These are phyloP conservation scores for Chrysina gloriosa DNA, from an alignment of 2,888 invertebrate genomes.

Conservation along the genomic window DNA sequence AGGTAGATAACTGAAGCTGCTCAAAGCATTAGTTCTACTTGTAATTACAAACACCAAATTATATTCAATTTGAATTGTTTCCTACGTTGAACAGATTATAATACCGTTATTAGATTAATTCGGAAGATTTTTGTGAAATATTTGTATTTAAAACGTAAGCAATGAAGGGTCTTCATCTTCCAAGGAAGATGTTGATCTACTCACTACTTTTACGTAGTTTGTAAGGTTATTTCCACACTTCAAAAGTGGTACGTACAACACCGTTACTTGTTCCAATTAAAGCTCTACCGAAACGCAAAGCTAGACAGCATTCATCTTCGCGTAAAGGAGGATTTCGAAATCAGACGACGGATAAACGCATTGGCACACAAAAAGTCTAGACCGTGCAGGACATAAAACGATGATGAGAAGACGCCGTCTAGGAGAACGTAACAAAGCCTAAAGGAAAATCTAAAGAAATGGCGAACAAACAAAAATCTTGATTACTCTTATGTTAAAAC, in stretches of 20 bases:
- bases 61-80: too few relatives aligned
- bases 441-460: conserved; percentile 44
- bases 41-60: too few relatives aligned
- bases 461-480: conserved; percentile 57
- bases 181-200: too few relatives aligned
- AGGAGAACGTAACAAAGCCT: conserved; percentile 23
- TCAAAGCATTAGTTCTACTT: too few relatives aligned
- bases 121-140: too few relatives aligned
- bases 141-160: too few relatives aligned
- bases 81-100: too few relatives aligned
- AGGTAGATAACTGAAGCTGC: too few relatives aligned
- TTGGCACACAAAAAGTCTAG: conserved; percentile 32
- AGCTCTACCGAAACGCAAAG: not conserved
- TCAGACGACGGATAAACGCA: conserved; percentile 25
- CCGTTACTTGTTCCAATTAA: conserved; percentile 23
- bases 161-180: too few relatives aligned
- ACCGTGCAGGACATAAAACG: conserved; percentile 20
- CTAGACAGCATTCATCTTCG: not conserved
- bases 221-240: too few relatives aligned
- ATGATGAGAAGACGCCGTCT: conserved; percentile 22
- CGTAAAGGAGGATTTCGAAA: conserved; percentile 5
- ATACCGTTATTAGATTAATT: too few relatives aligned
- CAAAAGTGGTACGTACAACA: conserved; percentile 4
- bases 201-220: too few relatives aligned
- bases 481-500: conserved; percentile 49